A percentile compares a stretch with the other conserved stretches of the same genome.
These are phyloP conservation scores for Urosaurus nigricauda DNA, from an alignment of 2,797 vertebrate species.

Conservation along the genomic window DNA sequence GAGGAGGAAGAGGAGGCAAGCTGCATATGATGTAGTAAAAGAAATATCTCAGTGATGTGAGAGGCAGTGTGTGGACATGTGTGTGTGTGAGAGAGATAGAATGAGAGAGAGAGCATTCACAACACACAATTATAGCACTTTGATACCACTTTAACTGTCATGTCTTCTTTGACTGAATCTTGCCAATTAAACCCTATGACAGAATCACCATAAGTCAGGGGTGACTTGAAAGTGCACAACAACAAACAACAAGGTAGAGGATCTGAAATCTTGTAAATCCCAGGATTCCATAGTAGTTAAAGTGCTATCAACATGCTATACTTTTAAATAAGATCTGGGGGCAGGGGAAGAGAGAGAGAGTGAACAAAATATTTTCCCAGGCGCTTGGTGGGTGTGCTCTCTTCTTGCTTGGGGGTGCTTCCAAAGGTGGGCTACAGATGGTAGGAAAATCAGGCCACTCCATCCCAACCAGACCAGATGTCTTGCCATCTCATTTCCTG, in stretches of 20 bases:
- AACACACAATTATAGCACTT: no score
- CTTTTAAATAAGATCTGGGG: background rate
- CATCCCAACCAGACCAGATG: background rate
- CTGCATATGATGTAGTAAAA: background rate
- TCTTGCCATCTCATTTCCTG: constrained; percentile 25
- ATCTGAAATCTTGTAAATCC: no score
- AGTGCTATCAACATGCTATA: background rate
- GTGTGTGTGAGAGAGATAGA: no score
- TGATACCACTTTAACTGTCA: no score
- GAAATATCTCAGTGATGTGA: background rate
- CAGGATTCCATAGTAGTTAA: no score
- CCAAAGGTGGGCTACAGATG: background rate
- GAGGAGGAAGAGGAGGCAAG: background rate
- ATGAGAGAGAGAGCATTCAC: no score
- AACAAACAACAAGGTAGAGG: background rate
- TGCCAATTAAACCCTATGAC: no score
- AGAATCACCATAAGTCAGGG: no score
- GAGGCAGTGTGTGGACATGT: no score
- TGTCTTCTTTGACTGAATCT: no score
- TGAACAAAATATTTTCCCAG: background rate
- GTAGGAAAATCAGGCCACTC: background rate
- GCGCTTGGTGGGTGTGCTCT: background rate
- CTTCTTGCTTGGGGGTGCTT: background rate
- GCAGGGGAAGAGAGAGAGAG: background rate
- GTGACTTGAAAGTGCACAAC: no score